A percentile compares a stretch with the other conserved stretches of the same genome.
phyloP scores from a whole-genome alignment of 2,797 vertebrate species.

The Crypturellus tataupa region DNA sequence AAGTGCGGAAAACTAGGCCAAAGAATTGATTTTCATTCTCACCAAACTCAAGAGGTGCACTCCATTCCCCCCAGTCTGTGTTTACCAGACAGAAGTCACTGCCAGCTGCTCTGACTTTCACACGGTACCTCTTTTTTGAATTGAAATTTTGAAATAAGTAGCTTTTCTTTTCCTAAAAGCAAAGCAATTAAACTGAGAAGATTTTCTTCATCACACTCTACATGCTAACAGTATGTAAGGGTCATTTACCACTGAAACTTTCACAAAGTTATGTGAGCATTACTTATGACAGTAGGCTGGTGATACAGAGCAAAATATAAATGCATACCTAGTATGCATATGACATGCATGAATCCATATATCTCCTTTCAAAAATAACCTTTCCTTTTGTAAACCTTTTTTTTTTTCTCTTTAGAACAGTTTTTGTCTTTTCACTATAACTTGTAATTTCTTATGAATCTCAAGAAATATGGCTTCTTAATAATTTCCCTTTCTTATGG shows the following conservation, averaged over 20 bases:
- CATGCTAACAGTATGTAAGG: neutral
- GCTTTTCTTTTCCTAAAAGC: neutral
- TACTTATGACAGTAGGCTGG: neutral
- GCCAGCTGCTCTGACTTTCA: conserved; percentile 56
- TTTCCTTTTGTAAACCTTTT: neutral
- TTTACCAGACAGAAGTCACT: neutral
- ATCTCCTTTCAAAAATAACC: neutral
- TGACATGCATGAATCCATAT: accelerated
- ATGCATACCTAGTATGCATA: neutral
- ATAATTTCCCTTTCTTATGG: neutral
- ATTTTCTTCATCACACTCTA: neutral
- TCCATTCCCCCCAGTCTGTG: conserved; percentile 58
- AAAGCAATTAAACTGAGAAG: neutral
- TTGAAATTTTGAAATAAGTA: neutral
- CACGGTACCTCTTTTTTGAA: neutral
- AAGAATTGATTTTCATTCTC: neutral
- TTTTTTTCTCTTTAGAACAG: neutral
- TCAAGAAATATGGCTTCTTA: neutral
- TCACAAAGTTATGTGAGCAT: neutral
- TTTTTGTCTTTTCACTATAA: neutral
- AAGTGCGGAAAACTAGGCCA: accelerated
- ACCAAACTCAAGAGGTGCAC: conserved; percentile 49
- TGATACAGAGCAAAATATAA: neutral
- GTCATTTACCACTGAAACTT: neutral
- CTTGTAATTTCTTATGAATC: neutral